These are phyloP conservation scores for Pseudoatta argentina DNA, from an alignment of 1,140 invertebrate species.

Conservation along the genomic window DNA sequence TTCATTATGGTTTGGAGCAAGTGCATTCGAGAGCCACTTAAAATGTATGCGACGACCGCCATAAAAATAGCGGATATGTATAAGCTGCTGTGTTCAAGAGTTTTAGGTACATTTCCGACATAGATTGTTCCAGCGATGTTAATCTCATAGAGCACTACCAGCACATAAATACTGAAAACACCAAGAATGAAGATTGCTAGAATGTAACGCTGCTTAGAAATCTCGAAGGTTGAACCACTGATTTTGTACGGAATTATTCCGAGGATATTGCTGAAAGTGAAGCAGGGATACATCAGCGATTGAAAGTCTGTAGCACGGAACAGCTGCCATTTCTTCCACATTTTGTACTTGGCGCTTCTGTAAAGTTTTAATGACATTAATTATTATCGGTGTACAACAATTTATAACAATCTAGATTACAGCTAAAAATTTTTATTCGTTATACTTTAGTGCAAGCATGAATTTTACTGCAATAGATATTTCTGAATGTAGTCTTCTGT, in stretches of 20 bases:
- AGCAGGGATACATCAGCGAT: constrained; percentile 57
- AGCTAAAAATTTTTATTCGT: background rate
- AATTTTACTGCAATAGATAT: background rate
- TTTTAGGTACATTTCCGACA: constrained; percentile 38
- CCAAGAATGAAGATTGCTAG: constrained; percentile 58
- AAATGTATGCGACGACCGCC: constrained; percentile 45
- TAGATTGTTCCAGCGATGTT: constrained; percentile 58
- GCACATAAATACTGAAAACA: background rate
- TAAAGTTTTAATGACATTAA: background rate
- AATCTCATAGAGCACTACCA: constrained; percentile 66
- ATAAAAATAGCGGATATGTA: constrained; percentile 52
- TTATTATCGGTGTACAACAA: background rate
- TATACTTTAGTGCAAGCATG: background rate
- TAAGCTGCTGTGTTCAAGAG: constrained; percentile 73
- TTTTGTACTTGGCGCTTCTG: too few species aligned
- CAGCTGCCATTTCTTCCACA: constrained; percentile 52
- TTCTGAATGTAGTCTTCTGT: background rate
- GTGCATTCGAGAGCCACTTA: constrained; percentile 50
- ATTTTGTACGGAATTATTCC: constrained; percentile 73
- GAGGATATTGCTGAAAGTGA: constrained; percentile 59
- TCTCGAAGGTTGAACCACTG: background rate
- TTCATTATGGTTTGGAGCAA: constrained; percentile 68
- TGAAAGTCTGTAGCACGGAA: constrained; percentile 55
- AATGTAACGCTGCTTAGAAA: constrained; percentile 41
- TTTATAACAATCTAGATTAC: background rate